These are phyloP conservation scores for Battus philenor DNA, from an alignment of 1,140 invertebrate species.

Conservation along the genomic window DNA sequence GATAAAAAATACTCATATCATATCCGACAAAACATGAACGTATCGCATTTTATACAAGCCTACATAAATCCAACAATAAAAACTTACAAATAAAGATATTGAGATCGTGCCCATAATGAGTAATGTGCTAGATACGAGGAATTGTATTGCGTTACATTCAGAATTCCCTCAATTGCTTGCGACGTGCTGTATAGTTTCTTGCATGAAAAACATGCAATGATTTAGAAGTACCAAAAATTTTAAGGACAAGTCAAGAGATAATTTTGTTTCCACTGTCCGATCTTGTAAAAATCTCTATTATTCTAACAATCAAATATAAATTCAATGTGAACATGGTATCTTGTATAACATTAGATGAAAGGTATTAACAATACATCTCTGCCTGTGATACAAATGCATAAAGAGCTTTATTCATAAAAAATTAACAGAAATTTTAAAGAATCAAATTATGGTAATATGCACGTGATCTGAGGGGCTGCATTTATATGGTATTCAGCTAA, in stretches of 20 bases:
- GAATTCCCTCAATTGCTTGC: neutral
- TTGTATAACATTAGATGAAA: too few relatives aligned
- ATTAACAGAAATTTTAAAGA: too few relatives aligned
- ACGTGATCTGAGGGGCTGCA: conserved; percentile 1
- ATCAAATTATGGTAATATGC: too few relatives aligned
- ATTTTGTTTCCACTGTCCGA: neutral
- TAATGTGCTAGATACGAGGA: conserved; percentile 35
- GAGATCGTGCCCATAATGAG: conserved; percentile 63
- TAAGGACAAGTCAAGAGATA: neutral
- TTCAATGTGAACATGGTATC: too few relatives aligned
- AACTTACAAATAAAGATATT: conserved; percentile 48
- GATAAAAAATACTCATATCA: neutral
- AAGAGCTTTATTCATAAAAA: too few relatives aligned
- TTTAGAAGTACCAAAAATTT: too few relatives aligned
- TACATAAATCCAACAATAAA: conserved; percentile 19
- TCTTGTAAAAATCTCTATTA: neutral
- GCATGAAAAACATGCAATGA: too few relatives aligned
- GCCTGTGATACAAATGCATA: too few relatives aligned
- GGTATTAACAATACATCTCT: too few relatives aligned
- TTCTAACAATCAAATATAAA: neutral
- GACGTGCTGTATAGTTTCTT: too few relatives aligned
- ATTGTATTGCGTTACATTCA: conserved; percentile 18
- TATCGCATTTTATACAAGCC: conserved; percentile 8
- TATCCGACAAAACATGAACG: neutral
- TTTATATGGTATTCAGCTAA: conserved; percentile 6